Conservation (phyloP, 1,140 invertebrate species). For the Pogonomyrmex barbatus region DNA sequence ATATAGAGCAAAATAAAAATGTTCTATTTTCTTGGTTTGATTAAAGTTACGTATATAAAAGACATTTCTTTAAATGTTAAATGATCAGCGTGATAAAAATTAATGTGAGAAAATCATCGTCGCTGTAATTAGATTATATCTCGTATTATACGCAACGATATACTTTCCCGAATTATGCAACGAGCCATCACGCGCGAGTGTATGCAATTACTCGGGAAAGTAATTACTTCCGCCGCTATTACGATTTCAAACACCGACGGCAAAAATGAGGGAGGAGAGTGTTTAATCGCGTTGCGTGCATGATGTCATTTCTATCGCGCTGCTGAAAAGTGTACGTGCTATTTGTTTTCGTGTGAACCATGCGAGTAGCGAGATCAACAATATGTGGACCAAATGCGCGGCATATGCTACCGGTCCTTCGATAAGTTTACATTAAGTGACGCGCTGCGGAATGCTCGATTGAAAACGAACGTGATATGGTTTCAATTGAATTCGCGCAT, state of each 20-base stretch:
- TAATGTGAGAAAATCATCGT: conserved; percentile 17
- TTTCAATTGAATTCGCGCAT: conserved; percentile 62
- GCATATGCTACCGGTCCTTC: conserved; percentile 1
- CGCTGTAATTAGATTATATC: conserved; percentile 11
- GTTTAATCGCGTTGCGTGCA: conserved; percentile 31
- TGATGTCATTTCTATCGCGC: background rate
- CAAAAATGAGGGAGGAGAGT: conserved; percentile 7
- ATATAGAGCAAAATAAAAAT: background rate
- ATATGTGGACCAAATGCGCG: background rate
- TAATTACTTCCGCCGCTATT: conserved; percentile 49
- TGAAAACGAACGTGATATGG: conserved; percentile 56
- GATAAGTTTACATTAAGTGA: conserved; percentile 56
- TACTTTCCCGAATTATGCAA: conserved; percentile 22
- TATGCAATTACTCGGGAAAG: conserved; percentile 49
- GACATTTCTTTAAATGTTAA: background rate
- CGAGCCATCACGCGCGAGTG: background rate
- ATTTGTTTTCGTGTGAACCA: conserved; percentile 31
- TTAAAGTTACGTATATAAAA: background rate
- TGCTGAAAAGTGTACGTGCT: conserved; percentile 30
- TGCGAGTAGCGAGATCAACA: conserved; percentile 24
- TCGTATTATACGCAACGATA: conserved; percentile 30
- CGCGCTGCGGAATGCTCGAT: conserved; percentile 28
- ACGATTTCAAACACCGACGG: conserved; percentile 31
- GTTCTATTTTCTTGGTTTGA: background rate
- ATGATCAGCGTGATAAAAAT: background rate